Percentiles rank a stretch among this genome's conserved stretches.
Conservation (phyloP, 2,888 invertebrate genomes). For the Chaetogeoica ovagalla region DNA sequence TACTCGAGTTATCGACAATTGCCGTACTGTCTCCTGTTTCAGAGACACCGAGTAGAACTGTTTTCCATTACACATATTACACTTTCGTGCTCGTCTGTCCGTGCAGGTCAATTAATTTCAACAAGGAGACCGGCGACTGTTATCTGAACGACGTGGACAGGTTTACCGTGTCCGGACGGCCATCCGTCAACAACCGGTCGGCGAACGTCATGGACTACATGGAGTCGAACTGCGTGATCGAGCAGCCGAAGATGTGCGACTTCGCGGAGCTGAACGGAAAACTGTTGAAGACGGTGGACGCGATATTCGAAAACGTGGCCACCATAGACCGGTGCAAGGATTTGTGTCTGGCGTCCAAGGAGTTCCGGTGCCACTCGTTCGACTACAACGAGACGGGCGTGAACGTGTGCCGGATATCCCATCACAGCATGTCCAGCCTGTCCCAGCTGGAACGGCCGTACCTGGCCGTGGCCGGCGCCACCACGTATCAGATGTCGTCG, state of each 20-base stretch:
- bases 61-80: no score
- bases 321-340: slow-evolving; percentile 59
- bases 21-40: no score
- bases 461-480: slow-evolving; percentile 59
- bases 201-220: slow-evolving; percentile 59
- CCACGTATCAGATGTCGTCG: slow-evolving; percentile 60
- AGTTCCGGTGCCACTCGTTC: slow-evolving; percentile 60
- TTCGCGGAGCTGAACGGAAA: slow-evolving; percentile 58
- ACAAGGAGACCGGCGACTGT: slow-evolving; percentile 58
- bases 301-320: slow-evolving; percentile 59
- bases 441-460: slow-evolving; percentile 59
- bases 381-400: slow-evolving; percentile 60
- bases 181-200: slow-evolving; percentile 51
- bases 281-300: slow-evolving; percentile 60
- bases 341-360: slow-evolving; percentile 59
- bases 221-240: slow-evolving; percentile 61
- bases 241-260: slow-evolving; percentile 59
- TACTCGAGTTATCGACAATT: no score
- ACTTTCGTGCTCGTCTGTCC: not conserved
- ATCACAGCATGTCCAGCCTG: slow-evolving; percentile 59
- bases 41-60: no score
- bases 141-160: slow-evolving; percentile 60
- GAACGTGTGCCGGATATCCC: slow-evolving; percentile 60
- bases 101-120: slow-evolving; percentile 59
- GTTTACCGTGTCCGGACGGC: slow-evolving; percentile 57